Evolutionary conservation across 2,888 invertebrate species (phyloP), one percentile per base, ranked within the genome.

Genomic region (Aethes cnicana): DNA sequence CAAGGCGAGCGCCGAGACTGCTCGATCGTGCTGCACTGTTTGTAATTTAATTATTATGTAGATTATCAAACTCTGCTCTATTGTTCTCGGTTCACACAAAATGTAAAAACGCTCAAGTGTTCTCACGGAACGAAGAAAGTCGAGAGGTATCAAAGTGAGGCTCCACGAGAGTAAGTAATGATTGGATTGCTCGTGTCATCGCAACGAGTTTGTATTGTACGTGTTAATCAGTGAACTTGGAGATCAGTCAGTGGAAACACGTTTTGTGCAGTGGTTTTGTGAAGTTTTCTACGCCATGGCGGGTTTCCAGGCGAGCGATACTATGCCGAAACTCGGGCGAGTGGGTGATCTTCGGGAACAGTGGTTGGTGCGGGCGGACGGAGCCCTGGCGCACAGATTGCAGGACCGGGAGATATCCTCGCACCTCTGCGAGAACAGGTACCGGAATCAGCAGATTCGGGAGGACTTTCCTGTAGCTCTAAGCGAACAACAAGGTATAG

Each of bases 351-450:
- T 89, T 32, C 78, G 88, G 21, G 86, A 89, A 66, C 88, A 89
- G 69, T 90, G 90, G 90, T 66, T 90, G 50, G 88, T 90, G 60
- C 78, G 88, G 1, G 63, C 89, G 1, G 90, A 90, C 58, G 89
- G 88, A 0, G 89, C 88, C 18, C 74, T 90, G 32, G 90, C 90
- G 4, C 85, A 89, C 59, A 80, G 84, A 2, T 68, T 90, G 32
- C 90, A 90, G 59, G 90, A 90, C 64, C 81, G 88, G 1, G 90
- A 90, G 64, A 90, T 90, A 48, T 86, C 86, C 0, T 82, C 87
- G 3, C 90, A 89, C 54, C 77, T 90, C 23, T 85, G 84, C 55
- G 89, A 88, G 62, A 90, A 90, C 64, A 72, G 88, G 57, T 83
- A 69, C 58, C 77, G 90, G 6, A 90, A 90, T 62, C 89, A 89